phyloP scores from a whole-genome alignment of 2,888 invertebrate species.

The Clusia tigrina region DNA sequence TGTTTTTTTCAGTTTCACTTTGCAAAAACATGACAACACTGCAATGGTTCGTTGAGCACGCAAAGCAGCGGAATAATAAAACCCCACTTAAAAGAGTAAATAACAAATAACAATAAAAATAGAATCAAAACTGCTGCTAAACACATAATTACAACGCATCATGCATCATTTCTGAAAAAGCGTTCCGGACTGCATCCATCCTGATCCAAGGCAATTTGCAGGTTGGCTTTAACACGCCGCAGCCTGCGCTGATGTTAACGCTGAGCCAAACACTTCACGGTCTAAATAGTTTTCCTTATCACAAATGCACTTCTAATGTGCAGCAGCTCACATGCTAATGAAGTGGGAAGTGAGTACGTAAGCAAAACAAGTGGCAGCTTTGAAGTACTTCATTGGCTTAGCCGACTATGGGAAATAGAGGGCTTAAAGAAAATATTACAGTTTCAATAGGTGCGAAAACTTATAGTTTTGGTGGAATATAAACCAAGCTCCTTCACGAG shows the following conservation, averaged over 20 bases:
- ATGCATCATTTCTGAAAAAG: neutral
- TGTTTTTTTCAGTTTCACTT: neutral
- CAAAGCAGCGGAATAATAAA: conserved; percentile 19
- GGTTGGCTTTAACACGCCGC: neutral
- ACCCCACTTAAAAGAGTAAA: neutral
- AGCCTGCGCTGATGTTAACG: neutral
- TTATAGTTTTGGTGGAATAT: too few species aligned
- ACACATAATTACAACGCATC: neutral
- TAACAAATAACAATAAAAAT: neutral
- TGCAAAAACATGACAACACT: conserved; percentile 17
- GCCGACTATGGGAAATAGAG: too few species aligned
- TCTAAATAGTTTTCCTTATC: neutral
- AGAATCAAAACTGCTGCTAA: neutral
- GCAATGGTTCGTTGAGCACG: conserved; percentile 29
- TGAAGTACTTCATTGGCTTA: too few species aligned
- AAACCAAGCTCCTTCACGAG: too few species aligned
- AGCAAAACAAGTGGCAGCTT: too few species aligned
- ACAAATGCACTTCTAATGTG: too few species aligned
- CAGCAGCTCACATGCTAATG: too few species aligned
- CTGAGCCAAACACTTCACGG: neutral
- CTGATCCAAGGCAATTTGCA: neutral
- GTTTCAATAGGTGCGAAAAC: too few species aligned
- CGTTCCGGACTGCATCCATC: too few species aligned
- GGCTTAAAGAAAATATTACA: too few species aligned
- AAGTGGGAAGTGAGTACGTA: too few species aligned